Evolutionary conservation across 2,113 vertebrate species (phyloP).

Genomic region (Prunella fulvescens): DNA sequence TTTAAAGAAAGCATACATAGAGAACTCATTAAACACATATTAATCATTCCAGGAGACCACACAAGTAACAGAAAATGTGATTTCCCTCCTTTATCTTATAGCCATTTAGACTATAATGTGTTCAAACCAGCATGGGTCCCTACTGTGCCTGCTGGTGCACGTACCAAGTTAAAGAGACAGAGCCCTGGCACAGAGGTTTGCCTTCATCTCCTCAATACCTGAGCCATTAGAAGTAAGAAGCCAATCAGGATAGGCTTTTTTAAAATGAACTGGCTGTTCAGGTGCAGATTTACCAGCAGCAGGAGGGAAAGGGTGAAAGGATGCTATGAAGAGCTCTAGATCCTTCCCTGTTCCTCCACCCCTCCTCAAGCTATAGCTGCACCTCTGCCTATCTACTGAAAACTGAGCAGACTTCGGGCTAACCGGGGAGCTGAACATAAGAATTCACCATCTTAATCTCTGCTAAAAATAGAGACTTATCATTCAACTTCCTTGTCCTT

Average conservation of each 20-base stretch:
- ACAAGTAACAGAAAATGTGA: neutral
- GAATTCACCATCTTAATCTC: neutral
- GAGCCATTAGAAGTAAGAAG: neutral
- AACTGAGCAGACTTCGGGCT: neutral
- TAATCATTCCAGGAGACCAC: neutral
- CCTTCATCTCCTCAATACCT: neutral
- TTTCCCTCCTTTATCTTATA: neutral
- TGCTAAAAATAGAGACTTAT: neutral
- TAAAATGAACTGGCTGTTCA: neutral
- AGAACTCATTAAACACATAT: neutral
- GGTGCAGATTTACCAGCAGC: neutral
- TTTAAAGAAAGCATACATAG: neutral
- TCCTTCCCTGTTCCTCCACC: neutral
- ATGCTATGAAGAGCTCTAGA: neutral
- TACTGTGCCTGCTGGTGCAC: slow-evolving; percentile 12
- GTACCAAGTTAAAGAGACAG: neutral
- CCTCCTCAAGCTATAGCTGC: neutral
- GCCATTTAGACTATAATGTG: neutral
- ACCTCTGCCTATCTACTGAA: neutral
- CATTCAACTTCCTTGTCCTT: neutral
- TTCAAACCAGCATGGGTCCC: neutral
- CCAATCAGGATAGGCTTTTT: neutral
- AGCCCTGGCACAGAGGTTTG: slow-evolving; percentile 21
- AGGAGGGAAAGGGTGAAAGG: neutral
- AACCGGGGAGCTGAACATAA: neutral